Evolutionary conservation across 2,888 invertebrate genomes (phyloP).

Genomic region (Digitonthophagus gazella): DNA sequence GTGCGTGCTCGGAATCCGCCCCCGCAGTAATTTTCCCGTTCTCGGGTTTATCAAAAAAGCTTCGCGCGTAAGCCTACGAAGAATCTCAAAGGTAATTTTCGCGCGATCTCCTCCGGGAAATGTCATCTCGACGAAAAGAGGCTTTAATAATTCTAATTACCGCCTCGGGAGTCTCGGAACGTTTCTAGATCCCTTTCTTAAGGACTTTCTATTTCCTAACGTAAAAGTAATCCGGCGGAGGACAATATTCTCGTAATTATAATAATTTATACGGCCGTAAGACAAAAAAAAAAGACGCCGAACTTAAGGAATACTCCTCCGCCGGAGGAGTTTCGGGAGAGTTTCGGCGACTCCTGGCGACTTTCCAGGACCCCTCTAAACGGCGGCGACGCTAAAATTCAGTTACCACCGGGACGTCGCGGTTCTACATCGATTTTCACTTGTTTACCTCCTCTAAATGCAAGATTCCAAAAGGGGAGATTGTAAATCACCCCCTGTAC

Average conservation of each 20-base stretch:
- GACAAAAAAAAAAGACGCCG: too few relatives aligned
- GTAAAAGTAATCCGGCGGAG: neutral
- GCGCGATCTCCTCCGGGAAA: neutral
- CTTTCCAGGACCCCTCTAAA: neutral
- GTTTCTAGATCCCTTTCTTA: too few relatives aligned
- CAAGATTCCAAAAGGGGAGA: constrained; percentile 1
- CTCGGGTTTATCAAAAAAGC: neutral
- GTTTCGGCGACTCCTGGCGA: neutral
- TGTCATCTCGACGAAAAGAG: neutral
- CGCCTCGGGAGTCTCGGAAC: too few relatives aligned
- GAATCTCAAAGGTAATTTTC: too few relatives aligned
- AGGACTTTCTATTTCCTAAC: too few relatives aligned
- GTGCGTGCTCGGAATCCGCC: neutral
- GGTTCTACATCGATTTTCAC: constrained; percentile 2
- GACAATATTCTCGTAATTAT: neutral
- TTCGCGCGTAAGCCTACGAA: neutral
- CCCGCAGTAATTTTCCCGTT: neutral
- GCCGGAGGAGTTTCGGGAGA: neutral
- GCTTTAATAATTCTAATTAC: neutral
- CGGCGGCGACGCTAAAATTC: constrained; percentile 9
- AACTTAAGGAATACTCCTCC: too few relatives aligned
- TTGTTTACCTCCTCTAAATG: constrained; percentile 10
- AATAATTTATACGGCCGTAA: neutral
- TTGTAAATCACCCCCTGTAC: constrained; percentile 2
- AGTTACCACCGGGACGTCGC: constrained; percentile 6